phyloP scores from a whole-genome alignment of 2,797 vertebrate genomes.

The Rhadinocentrus ornatus region DNA sequence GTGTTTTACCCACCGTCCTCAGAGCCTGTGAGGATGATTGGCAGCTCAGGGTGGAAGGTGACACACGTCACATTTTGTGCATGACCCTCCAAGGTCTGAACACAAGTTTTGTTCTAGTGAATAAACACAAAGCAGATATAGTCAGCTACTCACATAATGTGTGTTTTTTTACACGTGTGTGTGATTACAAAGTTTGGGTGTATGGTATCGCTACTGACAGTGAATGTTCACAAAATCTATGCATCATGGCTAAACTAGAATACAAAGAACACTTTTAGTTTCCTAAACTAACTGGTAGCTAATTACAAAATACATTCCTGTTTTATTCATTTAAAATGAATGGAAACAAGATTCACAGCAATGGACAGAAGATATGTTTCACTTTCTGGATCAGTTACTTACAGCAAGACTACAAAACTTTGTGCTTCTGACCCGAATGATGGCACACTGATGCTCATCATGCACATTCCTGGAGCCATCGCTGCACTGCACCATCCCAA shows the following conservation, averaged over 20 bases:
- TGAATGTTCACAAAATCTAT: not conserved
- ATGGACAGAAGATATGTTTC: not conserved
- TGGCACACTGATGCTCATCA: no score
- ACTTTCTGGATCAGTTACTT: not conserved
- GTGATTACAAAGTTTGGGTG: not conserved
- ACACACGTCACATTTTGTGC: conserved; percentile 95
- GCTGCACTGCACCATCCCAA: no score
- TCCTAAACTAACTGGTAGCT: not conserved
- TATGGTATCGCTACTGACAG: not conserved
- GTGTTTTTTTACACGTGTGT: not conserved
- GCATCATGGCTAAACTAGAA: no score
- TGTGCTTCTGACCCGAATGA: no score
- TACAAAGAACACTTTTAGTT: not conserved
- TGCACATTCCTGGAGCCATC: no score
- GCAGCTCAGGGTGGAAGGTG: conserved; percentile 80
- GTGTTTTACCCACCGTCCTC: conserved; percentile 89
- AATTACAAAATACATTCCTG: not conserved
- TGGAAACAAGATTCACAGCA: not conserved
- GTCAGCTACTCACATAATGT: not conserved
- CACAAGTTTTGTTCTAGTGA: conserved; percentile 93
- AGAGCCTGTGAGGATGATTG: conserved; percentile 97
- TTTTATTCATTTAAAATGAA: not conserved
- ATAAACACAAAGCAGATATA: not conserved
- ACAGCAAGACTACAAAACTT: no score
- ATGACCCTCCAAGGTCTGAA: conserved; percentile 96